phyloP scores from a whole-genome alignment of 2,888 invertebrate species.

The Oegoconia quadripuncta region DNA sequence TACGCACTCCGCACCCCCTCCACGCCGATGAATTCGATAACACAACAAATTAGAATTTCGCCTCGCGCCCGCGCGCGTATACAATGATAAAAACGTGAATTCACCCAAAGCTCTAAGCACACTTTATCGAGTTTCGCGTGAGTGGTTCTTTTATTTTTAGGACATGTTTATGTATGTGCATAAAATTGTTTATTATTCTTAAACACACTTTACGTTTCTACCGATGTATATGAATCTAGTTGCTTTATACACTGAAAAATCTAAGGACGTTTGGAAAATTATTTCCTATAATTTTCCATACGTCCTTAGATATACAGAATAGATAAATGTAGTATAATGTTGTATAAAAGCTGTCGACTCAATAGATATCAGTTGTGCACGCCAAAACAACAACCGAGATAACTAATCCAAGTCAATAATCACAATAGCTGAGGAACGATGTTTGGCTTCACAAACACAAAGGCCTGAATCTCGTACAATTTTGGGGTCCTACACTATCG shows the following conservation, averaged over 20 bases:
- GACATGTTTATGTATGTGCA: constrained; percentile 35
- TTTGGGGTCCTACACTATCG: constrained; percentile 20
- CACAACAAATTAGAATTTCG: constrained; percentile 61
- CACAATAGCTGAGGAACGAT: constrained; percentile 32
- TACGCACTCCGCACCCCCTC: constrained; percentile 50
- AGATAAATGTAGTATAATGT: too few relatives aligned
- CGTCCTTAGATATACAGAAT: too few relatives aligned
- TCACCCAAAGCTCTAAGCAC: constrained; percentile 44
- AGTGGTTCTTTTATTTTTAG: constrained; percentile 51
- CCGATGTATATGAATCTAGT: too few relatives aligned
- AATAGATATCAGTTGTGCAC: constrained; percentile 34
- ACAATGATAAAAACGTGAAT: constrained; percentile 53
- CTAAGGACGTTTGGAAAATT: not conserved
- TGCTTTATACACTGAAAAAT: not conserved
- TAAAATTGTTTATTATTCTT: constrained; percentile 29
- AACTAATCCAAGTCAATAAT: constrained; percentile 50
- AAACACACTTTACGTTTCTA: not conserved
- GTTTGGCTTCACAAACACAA: constrained; percentile 30
- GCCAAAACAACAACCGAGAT: constrained; percentile 36
- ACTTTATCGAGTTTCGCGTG: constrained; percentile 47
- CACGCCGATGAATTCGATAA: constrained; percentile 64
- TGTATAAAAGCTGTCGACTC: too few relatives aligned
- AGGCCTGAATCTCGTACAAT: constrained; percentile 11
- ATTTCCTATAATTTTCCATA: too few relatives aligned
- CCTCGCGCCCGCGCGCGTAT: constrained; percentile 35